Percentiles rank a stretch among this genome's conserved stretches.
These are phyloP conservation scores for Psittacara wagleri DNA, from an alignment of 2,113 vertebrate species.

Conservation along the genomic window DNA sequence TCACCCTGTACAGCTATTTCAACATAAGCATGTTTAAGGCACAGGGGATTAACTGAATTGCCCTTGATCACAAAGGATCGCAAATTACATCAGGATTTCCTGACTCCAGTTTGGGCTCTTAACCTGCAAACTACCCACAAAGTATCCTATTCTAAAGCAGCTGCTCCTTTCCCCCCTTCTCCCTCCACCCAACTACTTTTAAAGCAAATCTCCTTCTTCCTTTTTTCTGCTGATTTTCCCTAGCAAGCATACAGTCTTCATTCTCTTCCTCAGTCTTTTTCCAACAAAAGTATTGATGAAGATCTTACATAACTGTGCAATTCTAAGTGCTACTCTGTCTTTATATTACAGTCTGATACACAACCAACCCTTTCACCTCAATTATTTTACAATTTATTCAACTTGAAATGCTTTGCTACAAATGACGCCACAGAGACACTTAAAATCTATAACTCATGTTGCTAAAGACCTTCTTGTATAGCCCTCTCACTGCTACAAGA, in stretches of 20 bases:
- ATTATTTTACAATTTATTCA: not conserved
- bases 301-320: not conserved
- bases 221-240: not conserved
- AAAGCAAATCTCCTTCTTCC: not conserved
- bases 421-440: not conserved
- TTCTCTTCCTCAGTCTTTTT: not conserved
- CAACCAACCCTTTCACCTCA: not conserved
- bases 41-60: not conserved
- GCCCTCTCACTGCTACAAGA: not conserved
- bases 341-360: not conserved
- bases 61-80: not conserved
- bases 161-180: not conserved
- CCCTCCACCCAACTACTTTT: not conserved
- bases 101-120: not conserved
- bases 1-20: not conserved
- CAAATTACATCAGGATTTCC: constrained; percentile 4
- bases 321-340: not conserved
- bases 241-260: not conserved
- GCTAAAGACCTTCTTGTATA: not conserved
- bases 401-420: not conserved
- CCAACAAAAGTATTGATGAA: not conserved
- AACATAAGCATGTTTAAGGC: not conserved
- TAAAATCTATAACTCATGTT: not conserved
- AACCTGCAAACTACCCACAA: not conserved
- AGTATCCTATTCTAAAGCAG: not conserved